Conservation (phyloP, 1,140 invertebrate species). For the Dinoponera quadriceps region DNA sequence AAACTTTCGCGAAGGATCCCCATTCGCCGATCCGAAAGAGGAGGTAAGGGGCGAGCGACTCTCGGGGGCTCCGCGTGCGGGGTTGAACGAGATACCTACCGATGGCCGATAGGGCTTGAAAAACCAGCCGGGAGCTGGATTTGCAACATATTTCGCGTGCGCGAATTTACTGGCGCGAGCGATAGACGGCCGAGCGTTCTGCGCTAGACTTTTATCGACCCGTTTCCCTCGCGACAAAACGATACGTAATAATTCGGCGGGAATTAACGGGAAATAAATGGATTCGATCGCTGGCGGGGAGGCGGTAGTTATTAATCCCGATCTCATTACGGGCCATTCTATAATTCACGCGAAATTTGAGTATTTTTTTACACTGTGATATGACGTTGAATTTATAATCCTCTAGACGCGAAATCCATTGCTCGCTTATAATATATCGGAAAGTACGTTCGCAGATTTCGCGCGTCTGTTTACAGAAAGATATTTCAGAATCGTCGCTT, state of each 20-base stretch:
- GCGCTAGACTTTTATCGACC: constrained; percentile 28
- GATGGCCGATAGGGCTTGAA: constrained; percentile 58
- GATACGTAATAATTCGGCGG: constrained; percentile 3
- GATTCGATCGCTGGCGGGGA: background rate
- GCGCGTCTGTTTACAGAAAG: background rate
- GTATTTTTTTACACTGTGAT: too few relatives aligned
- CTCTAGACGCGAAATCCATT: too few relatives aligned
- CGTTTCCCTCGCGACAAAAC: background rate
- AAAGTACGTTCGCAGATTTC: background rate
- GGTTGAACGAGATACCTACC: constrained; percentile 61
- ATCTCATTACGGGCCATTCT: background rate
- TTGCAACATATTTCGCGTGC: constrained; percentile 63
- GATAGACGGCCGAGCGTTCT: constrained; percentile 31
- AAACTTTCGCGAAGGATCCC: constrained; percentile 76
- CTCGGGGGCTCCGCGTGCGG: constrained; percentile 48
- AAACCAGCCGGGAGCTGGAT: constrained; percentile 62
- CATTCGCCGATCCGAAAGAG: constrained; percentile 65
- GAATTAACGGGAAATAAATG: background rate
- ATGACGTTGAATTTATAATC: too few relatives aligned
- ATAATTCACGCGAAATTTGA: too few relatives aligned
- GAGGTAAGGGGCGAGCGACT: constrained; percentile 50
- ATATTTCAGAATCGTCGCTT: too few relatives aligned
- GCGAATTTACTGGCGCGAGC: constrained; percentile 52
- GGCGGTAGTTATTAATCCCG: background rate
- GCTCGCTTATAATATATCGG: too few relatives aligned